Conservation (phyloP, 2,797 vertebrate species). For the Hylomyscus alleni region DNA sequence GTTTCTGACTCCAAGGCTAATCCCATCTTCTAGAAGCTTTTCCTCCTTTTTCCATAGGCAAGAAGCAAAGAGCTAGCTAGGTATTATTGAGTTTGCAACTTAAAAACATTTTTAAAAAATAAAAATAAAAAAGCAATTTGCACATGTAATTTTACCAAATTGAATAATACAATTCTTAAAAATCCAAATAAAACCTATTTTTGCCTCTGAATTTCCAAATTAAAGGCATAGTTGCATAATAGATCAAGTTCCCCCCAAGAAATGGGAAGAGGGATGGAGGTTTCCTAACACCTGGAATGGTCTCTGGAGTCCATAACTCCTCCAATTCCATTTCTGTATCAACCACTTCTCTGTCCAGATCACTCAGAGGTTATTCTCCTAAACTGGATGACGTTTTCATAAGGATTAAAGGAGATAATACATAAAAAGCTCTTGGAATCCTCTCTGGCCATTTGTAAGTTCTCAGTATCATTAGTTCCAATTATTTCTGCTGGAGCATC, state of each 20-base stretch:
- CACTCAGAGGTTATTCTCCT: neutral
- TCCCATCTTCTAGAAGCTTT: neutral
- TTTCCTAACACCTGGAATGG: neutral
- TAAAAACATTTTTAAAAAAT: slow-evolving; percentile 1
- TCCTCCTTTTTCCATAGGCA: neutral
- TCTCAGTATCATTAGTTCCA: neutral
- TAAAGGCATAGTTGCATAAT: neutral
- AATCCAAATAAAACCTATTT: neutral
- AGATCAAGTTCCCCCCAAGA: neutral
- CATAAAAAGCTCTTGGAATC: neutral
- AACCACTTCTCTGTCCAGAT: neutral
- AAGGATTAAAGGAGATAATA: neutral
- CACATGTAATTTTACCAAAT: slow-evolving; percentile 24
- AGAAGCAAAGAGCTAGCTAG: neutral
- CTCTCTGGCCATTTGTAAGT: neutral
- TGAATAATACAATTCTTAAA: neutral
- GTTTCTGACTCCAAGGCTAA: neutral
- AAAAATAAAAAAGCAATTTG: neutral
- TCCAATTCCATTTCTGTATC: neutral
- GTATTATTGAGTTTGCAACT: slow-evolving; percentile 1
- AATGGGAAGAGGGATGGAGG: neutral
- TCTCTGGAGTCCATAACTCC: neutral
- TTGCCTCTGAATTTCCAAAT: neutral
- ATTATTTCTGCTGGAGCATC: neutral
- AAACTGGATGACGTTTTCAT: neutral